Evolutionary conservation across 2,797 vertebrate genomes (phyloP).

Genomic region (Furcifer pardalis): DNA sequence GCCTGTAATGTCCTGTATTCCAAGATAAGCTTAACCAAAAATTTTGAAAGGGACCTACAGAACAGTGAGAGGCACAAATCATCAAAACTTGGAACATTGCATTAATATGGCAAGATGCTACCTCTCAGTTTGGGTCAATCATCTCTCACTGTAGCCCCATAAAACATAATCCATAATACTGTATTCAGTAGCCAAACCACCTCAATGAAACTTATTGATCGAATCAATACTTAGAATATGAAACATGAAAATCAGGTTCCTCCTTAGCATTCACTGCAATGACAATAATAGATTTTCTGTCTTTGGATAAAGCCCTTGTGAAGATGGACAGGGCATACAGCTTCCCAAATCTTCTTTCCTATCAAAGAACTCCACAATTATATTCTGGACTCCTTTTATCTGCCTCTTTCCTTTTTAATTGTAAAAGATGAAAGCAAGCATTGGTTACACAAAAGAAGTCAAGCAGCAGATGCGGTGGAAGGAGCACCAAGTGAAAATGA

Average conservation of each 20-base stretch:
- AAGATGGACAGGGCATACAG: background rate
- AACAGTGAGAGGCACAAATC: background rate
- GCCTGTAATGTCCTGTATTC: background rate
- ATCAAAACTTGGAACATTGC: background rate
- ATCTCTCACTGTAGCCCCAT: background rate
- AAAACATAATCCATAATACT: background rate
- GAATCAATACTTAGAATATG: conserved; percentile 8
- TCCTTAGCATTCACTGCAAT: conserved; percentile 12
- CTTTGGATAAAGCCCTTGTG: conserved; percentile 9
- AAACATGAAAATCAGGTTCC: conserved; percentile 42
- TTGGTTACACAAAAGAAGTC: conserved; percentile 41
- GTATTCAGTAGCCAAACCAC: no score
- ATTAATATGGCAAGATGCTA: background rate
- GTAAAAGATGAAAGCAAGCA: conserved; percentile 61
- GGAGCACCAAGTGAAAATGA: conserved; percentile 47
- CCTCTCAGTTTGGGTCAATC: background rate
- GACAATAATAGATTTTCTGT: background rate
- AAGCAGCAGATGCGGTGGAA: conserved; percentile 56
- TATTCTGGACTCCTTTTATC: conserved; percentile 31
- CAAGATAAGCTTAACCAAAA: background rate
- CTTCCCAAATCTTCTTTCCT: background rate
- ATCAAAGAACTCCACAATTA: conserved; percentile 18
- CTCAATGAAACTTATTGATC: background rate
- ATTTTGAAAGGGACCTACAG: background rate
- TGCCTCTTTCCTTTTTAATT: conserved; percentile 46